Base-by-base conservation (phyloP, 1,140 invertebrate species). In the Galleria mellonella region DNA sequence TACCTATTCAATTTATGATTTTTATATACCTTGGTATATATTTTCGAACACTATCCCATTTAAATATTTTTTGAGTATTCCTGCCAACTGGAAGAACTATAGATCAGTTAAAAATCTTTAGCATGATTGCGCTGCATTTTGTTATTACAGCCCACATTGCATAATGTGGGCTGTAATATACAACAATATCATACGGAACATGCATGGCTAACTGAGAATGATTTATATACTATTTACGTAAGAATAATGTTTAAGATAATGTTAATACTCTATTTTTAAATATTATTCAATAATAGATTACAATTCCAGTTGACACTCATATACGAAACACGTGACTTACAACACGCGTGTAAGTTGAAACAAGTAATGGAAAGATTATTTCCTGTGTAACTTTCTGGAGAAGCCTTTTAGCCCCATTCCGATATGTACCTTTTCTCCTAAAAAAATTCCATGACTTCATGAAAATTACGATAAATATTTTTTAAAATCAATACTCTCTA, bases 281-380 rank as follows among this genome's bases (percentile, higher is more conserved):
- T n/a, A n/a, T n/a, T n/a, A n/a, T n/a, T n/a, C n/a, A n/a, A n/a
- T n/a, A n/a, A n/a, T n/a, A n/a, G n/a, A 23, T 23, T 23, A 3
- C 6, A 23, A 3, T 51, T 47, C 32, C 47, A 70, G 67, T 1
- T 63, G 0, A 47, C 36, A 9, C 13, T 71, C 10, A 39, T 56
- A 9, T 55, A 44, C 13, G 60, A 62, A 45, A 55, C 63, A 0
- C 31, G 14, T 13, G 37, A 40, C n/a, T 27, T 56, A 29, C 23
- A 47, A 27, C 60, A 67, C 13, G 39, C 58, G 0, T 55, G 54
- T 43, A 37, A 37, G 0, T 7, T 71, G 9, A 71, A 51, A 40
- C 47, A 49, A 11, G 46, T 71, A 2, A 39, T 67, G 46, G 44
- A 55, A 7, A 52, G 45, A 6, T 23, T 67, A 2, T 71, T 71